Conservation (phyloP, 1,140 invertebrate genomes). For the Tenebrio molitor region DNA sequence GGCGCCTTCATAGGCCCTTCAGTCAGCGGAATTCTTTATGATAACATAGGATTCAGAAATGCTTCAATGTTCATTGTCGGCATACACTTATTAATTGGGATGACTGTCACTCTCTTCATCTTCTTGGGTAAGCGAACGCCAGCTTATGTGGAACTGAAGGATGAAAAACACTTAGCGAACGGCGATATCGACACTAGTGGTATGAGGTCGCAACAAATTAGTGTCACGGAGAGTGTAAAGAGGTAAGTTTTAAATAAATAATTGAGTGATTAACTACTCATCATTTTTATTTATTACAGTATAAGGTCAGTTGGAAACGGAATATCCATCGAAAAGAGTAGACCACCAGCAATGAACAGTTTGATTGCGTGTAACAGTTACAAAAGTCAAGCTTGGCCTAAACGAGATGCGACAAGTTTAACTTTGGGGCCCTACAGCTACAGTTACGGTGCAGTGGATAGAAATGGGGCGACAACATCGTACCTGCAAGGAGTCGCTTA, state of each 20-base stretch:
- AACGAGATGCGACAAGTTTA: constrained; percentile 66
- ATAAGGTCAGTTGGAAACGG: constrained; percentile 65
- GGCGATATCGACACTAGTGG: constrained; percentile 50
- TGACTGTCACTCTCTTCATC: constrained; percentile 57
- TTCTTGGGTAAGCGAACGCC: constrained; percentile 44
- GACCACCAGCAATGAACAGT: constrained; percentile 78
- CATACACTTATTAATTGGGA: constrained; percentile 74
- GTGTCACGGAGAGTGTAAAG: constrained; percentile 60
- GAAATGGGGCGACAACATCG: constrained; percentile 52
- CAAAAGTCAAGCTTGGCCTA: constrained; percentile 78
- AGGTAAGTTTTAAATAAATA: constrained; percentile 51
- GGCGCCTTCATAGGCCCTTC: constrained; percentile 89
- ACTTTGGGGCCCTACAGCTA: constrained; percentile 70
- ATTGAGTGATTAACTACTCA: not conserved
- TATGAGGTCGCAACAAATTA: constrained; percentile 49
- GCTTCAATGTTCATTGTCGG: constrained; percentile 81
- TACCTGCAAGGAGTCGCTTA: constrained; percentile 57
- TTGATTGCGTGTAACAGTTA: constrained; percentile 82
- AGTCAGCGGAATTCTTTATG: constrained; percentile 81
- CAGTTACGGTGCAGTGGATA: constrained; percentile 70
- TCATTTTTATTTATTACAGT: constrained; percentile 54
- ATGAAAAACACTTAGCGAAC: constrained; percentile 59
- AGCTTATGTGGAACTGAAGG: constrained; percentile 61
- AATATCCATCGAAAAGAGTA: constrained; percentile 71
- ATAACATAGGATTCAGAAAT: constrained; percentile 79